phyloP scores from a whole-genome alignment of 2,113 vertebrate genomes.

The Pheucticus melanocephalus region DNA sequence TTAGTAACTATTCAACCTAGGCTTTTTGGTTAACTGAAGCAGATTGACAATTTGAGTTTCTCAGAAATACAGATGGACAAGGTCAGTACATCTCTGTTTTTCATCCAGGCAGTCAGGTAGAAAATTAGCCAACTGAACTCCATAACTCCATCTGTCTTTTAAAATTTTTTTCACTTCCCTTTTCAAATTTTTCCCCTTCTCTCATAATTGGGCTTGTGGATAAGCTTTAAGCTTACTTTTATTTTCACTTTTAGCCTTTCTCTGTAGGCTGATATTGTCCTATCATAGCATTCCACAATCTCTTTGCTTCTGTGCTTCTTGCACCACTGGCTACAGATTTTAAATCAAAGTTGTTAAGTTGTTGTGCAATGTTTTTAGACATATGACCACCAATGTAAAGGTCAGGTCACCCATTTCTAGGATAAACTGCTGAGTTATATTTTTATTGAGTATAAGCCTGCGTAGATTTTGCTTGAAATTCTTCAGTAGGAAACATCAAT shows the following conservation, averaged over 20 bases:
- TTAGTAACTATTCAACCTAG: constrained; percentile 50
- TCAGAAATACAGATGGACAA: constrained; percentile 47
- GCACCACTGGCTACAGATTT: neutral
- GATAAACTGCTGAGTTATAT: neutral
- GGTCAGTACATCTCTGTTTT: constrained; percentile 57
- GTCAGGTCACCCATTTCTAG: neutral
- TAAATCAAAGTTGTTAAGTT: neutral
- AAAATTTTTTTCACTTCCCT: neutral
- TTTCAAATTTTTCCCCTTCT: neutral
- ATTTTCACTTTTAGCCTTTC: neutral
- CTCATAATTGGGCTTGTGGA: constrained; percentile 28
- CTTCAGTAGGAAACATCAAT: neutral
- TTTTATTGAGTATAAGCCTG: neutral
- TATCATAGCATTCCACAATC: neutral
- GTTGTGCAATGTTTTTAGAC: neutral
- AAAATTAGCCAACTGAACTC: constrained; percentile 67
- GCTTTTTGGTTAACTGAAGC: constrained; percentile 52
- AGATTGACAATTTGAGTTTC: constrained; percentile 53
- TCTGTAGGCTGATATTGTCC: neutral
- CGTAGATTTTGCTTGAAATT: neutral
- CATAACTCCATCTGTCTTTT: constrained; percentile 17
- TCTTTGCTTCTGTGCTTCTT: neutral
- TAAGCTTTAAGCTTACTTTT: neutral
- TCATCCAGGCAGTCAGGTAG: constrained; percentile 61
- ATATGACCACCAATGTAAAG: neutral